Evolutionary conservation across 2,888 invertebrate species (phyloP).

Genomic region (Mamestra brassicae): DNA sequence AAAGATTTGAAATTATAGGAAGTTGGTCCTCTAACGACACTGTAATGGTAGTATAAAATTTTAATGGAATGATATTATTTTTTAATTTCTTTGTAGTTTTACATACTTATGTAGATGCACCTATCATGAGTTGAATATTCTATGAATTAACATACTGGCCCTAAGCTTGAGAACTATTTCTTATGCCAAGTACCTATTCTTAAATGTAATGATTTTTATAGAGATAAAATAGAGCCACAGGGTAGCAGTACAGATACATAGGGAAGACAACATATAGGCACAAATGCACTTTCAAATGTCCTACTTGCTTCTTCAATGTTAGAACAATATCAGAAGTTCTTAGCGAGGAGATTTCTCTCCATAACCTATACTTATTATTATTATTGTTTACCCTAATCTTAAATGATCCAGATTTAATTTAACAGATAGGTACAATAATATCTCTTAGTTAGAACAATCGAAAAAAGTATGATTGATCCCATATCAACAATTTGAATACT

Average conservation of each 20-base stretch:
- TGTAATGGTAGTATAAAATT: constrained; percentile 65
- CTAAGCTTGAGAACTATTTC: constrained; percentile 17
- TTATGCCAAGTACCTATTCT: constrained; percentile 5
- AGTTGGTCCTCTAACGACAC: constrained; percentile 81
- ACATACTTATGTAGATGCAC: constrained; percentile 15
- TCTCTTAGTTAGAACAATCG: constrained; percentile 53
- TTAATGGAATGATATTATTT: constrained; percentile 74
- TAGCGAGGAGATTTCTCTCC: constrained; percentile 20
- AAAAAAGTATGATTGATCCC: constrained; percentile 70
- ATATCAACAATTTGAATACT: constrained; percentile 67
- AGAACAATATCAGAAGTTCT: constrained; percentile 25
- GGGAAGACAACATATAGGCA: constrained; percentile 50
- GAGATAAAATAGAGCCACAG: constrained; percentile 28
- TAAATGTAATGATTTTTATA: constrained; percentile 21
- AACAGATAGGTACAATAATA: constrained; percentile 44
- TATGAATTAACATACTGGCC: constrained; percentile 14
- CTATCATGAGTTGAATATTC: constrained; percentile 37
- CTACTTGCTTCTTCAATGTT: constrained; percentile 23
- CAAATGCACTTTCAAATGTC: constrained; percentile 38
- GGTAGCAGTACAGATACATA: constrained; percentile 18
- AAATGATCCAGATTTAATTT: constrained; percentile 34
- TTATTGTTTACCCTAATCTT: constrained; percentile 22
- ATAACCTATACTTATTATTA: constrained; percentile 21
- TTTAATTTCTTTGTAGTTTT: constrained; percentile 33
- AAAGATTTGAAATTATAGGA: constrained; percentile 68